Evolutionary conservation across 2,888 invertebrate species (phyloP), one percentile per base, ranked within the genome.

Genomic region (Deilephila elpenor): DNA sequence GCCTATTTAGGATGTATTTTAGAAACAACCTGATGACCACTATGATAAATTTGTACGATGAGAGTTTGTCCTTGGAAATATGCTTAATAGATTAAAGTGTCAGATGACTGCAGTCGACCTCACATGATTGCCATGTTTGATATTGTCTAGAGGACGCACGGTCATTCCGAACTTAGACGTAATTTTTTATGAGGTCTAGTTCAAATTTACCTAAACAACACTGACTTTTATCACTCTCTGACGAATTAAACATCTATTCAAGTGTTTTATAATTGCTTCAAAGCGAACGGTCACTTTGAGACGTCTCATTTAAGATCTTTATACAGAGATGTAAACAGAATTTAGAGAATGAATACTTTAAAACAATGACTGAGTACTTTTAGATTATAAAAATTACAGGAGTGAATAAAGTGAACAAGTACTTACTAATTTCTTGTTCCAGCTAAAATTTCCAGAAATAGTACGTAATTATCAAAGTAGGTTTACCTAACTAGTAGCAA

Each of bases 61-160:
- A 72, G 37, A 71, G 59, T 71, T 5, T 73, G 72, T 70, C 75
- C 73, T 75, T 75, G 76, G 70, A 74, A 74, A 75, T 77, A 75
- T 78, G 74, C 74, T 71, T 25, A 60, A 78, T 74, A 78, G 75
- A 78, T 76, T 76, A 73, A 78, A 80, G 80, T 80, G 81, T 84
- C 81, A 84, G 85, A 83, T 86, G 81, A 77, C 78, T 82, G 81
- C 83, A 82, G 74, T 71, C 79, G 83, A 84, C 85, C 85, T 82
- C 82, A 84, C 74, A 86, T 83, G 86, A 85, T 83, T 86, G 87
- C 89, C 87, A 86, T 87, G 83, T 85, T 80, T 88, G 86, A 87
- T 88, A 81, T 80, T 78, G 91, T 90, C 91, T 90, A 86, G 89
- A 90, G 90, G 90, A 79, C 90, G 83, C 76, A 74, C 81, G 89